phyloP scores from a whole-genome alignment of 2,113 vertebrate genomes.

The Chinchilla lanigera region DNA sequence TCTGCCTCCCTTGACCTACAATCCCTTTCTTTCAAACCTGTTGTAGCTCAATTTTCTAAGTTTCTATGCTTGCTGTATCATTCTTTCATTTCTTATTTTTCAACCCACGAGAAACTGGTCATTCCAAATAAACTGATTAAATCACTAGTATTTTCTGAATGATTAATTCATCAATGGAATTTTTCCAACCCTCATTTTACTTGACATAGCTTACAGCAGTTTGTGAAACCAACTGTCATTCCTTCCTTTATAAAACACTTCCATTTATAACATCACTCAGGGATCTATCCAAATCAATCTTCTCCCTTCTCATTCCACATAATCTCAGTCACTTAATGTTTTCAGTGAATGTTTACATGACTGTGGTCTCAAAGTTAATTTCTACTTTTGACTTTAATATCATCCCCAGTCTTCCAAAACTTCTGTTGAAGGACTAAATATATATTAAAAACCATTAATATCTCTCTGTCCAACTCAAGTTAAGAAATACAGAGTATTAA shows the following conservation, averaged over 20 bases:
- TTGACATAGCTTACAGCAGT: not conserved
- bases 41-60: not conserved
- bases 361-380: slow-evolving; percentile 33
- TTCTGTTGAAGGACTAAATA: not conserved
- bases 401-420: not conserved
- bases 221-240: not conserved
- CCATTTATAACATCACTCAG: not conserved
- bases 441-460: slow-evolving; percentile 15
- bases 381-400: slow-evolving; percentile 38
- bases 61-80: not conserved
- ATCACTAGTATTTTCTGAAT: not conserved
- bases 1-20: not conserved
- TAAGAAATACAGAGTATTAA: slow-evolving; percentile 41
- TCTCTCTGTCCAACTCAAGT: not conserved
- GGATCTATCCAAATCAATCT: not conserved
- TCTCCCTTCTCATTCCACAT: not conserved
- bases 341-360: slow-evolving; percentile 40
- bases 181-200: not conserved
- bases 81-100: slow-evolving; percentile 15
- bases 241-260: slow-evolving; percentile 38
- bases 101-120: not conserved
- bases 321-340: slow-evolving; percentile 40
- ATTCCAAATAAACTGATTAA: slow-evolving; percentile 6
- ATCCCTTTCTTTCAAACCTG: not conserved
- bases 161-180: slow-evolving; percentile 27